Evolutionary conservation across 2,797 vertebrate genomes (phyloP).

Genomic region (Sebastes diaconus): DNA sequence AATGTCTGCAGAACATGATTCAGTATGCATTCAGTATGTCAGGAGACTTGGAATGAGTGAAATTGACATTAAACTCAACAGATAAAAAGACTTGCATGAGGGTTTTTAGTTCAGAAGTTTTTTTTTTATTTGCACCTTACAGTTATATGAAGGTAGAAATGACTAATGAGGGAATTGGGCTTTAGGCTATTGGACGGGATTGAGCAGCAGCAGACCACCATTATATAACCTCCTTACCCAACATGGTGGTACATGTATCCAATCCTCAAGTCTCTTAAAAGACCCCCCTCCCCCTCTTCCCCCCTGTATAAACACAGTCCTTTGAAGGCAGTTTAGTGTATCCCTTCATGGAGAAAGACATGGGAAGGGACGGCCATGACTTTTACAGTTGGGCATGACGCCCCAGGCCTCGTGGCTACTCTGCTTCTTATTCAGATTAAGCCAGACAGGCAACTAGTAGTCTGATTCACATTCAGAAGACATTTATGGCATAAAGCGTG

Average conservation of each 20-base stretch:
- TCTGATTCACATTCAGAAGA: conserved; percentile 37
- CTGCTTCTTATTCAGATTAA: conserved; percentile 29
- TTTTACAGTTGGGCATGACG: conserved; percentile 30
- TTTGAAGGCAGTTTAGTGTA: conserved; percentile 53
- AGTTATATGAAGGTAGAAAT: conserved; percentile 8
- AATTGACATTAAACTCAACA: not conserved
- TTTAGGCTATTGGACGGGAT: conserved; percentile 18
- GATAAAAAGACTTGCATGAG: not conserved
- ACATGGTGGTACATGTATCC: conserved; percentile 23
- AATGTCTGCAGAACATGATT: not conserved
- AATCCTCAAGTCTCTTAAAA: conserved; percentile 38
- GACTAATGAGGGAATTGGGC: conserved; percentile 21
- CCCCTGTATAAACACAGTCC: conserved; percentile 37
- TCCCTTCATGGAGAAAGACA: conserved; percentile 10
- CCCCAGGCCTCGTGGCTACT: not conserved
- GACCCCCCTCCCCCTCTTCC: not conserved
- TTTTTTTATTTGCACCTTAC: not conserved
- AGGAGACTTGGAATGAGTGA: not conserved
- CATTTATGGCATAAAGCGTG: conserved; percentile 34
- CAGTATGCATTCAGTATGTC: not conserved
- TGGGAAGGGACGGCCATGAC: not conserved
- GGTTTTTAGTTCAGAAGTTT: not conserved
- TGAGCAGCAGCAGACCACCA: conserved; percentile 3
- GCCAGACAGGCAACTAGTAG: not conserved
- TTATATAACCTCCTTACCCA: conserved; percentile 15